Percentiles rank a stretch among this genome's conserved stretches.
phyloP scores from a whole-genome alignment of 2,113 vertebrate genomes.

The Euleptes europaea region DNA sequence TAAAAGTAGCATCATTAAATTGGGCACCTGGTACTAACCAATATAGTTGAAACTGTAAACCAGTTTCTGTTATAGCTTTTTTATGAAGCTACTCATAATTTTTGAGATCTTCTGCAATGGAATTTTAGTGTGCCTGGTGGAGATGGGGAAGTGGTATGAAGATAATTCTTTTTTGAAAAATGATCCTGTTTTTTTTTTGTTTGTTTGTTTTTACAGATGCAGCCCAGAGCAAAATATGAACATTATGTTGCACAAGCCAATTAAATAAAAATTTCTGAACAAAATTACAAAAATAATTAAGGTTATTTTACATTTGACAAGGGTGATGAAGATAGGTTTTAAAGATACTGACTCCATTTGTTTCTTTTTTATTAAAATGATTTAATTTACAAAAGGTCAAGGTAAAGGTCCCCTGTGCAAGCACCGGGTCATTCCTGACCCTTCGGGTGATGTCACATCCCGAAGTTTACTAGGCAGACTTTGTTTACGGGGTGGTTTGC shows the following conservation, averaged over 20 bases:
- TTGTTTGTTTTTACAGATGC: background rate
- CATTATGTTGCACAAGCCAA: background rate
- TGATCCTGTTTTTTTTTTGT: background rate
- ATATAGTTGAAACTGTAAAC: background rate
- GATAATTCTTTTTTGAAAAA: background rate
- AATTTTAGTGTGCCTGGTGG: background rate
- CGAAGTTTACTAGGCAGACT: no score
- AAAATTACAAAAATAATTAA: background rate
- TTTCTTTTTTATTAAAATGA: no score
- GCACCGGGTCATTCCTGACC: no score
- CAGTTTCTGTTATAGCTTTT: background rate
- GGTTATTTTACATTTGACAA: background rate
- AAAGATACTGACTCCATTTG: no score
- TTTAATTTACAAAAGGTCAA: no score
- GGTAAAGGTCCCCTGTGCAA: no score
- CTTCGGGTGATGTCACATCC: no score
- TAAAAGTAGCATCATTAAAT: conserved; percentile 11
- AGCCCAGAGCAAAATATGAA: background rate
- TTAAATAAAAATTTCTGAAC: background rate
- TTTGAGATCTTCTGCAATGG: conserved; percentile 3
- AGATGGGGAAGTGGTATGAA: background rate
- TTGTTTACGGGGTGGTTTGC: no score
- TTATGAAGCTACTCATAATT: background rate
- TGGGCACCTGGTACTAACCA: conserved; percentile 12
- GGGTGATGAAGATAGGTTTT: no score